Evolutionary conservation across 2,113 vertebrate genomes (phyloP).

Genomic region (rat (Rattus norvegicus)): DNA sequence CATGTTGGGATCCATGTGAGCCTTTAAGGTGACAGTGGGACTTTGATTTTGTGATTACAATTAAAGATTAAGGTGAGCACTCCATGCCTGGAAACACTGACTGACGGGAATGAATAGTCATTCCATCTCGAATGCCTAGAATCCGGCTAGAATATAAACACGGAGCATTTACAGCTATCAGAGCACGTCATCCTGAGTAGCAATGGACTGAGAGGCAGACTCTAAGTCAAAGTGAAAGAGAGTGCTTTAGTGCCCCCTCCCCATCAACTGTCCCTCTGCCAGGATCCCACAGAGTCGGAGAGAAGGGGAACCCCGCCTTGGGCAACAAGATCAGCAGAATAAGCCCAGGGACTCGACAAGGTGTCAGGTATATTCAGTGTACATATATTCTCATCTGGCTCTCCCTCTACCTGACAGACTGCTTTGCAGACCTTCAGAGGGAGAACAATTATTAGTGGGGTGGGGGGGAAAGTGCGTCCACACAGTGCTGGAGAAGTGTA

Average conservation of each 20-base stretch:
- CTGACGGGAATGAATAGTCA: slow-evolving; percentile 33
- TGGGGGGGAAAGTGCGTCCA: background rate
- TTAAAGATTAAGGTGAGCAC: background rate
- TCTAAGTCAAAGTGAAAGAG: slow-evolving; percentile 47
- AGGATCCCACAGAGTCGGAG: background rate
- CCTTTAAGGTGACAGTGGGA: background rate
- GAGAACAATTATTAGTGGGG: background rate
- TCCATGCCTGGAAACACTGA: background rate
- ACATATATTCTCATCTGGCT: slow-evolving; percentile 21
- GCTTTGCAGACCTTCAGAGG: slow-evolving; percentile 43
- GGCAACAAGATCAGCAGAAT: background rate
- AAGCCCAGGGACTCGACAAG: slow-evolving; percentile 10
- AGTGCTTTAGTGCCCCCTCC: background rate
- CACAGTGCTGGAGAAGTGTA: background rate
- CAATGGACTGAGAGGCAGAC: slow-evolving; percentile 12
- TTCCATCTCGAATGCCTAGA: background rate
- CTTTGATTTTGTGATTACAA: slow-evolving; percentile 18
- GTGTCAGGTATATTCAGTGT: slow-evolving; percentile 18
- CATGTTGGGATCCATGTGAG: background rate
- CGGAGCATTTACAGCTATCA: background rate
- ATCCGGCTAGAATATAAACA: slow-evolving; percentile 26
- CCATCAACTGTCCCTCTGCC: background rate
- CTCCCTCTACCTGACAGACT: slow-evolving; percentile 25
- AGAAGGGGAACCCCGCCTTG: background rate
- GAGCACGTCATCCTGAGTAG: background rate